These are phyloP conservation scores for Drosophila recens DNA, from an alignment of 2,888 invertebrate species.

Conservation along the genomic window DNA sequence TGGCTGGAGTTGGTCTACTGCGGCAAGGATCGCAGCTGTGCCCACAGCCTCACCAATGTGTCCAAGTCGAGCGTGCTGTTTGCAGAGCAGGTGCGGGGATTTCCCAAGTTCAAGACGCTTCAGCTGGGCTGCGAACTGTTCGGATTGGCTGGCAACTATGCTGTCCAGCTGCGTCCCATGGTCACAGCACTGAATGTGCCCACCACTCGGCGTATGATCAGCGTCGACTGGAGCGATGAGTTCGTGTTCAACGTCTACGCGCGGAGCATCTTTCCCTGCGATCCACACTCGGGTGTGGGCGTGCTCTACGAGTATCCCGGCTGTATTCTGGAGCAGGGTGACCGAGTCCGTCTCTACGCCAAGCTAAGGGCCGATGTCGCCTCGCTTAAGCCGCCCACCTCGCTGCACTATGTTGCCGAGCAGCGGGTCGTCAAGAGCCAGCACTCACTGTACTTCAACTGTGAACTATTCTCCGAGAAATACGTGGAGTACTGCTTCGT, in stretches of 20 bases:
- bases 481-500: conserved; percentile 95
- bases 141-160: conserved; percentile 93
- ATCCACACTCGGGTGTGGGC: conserved; percentile 89
- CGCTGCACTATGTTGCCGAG: conserved; percentile 88
- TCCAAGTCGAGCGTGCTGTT: conserved; percentile 89
- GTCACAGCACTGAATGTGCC: conserved; percentile 86
- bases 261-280: conserved; percentile 93
- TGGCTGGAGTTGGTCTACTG: conserved; percentile 93
- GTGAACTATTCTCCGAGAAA: conserved; percentile 92
- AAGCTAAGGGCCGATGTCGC: conserved; percentile 90
- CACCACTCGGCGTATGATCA: conserved; percentile 78
- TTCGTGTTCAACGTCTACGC: conserved; percentile 94
- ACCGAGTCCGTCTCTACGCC: conserved; percentile 92
- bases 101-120: conserved; percentile 90
- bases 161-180: conserved; percentile 90
- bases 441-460: conserved; percentile 91
- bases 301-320: conserved; percentile 94
- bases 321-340: conserved; percentile 91
- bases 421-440: conserved; percentile 89
- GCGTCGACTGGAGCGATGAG: conserved; percentile 93
- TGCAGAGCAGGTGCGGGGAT: conserved; percentile 91
- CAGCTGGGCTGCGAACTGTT: conserved; percentile 92
- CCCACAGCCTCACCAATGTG: conserved; percentile 86
- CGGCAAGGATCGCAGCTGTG: conserved; percentile 91
- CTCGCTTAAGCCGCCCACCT: conserved; percentile 89